These are phyloP conservation scores for Otolemur crassicaudatus DNA, from an alignment of 2,797 vertebrate species.

Conservation along the genomic window DNA sequence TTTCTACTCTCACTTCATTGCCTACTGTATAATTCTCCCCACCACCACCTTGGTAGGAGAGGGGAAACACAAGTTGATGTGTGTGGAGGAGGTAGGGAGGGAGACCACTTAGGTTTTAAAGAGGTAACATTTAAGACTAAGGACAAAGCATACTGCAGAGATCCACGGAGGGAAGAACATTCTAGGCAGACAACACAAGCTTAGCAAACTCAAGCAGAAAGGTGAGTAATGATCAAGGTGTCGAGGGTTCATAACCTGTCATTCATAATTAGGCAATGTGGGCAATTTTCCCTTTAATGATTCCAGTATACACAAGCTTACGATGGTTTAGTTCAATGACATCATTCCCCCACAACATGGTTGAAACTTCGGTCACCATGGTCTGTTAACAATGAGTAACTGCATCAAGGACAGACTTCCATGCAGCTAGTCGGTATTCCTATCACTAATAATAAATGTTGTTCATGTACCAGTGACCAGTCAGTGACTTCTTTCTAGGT, in stretches of 20 bases:
- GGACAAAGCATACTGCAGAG: background rate
- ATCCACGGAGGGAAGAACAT: background rate
- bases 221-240: background rate
- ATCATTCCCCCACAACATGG: background rate
- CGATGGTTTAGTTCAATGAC: background rate
- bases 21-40: background rate
- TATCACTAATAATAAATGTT: background rate
- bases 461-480: background rate
- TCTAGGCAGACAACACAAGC: background rate
- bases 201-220: slow-evolving; percentile 6
- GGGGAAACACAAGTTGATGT: background rate
- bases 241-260: background rate
- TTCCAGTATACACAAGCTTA: background rate
- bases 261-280: background rate
- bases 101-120: background rate
- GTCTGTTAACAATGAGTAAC: background rate
- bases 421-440: background rate
- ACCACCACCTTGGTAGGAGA: too few relatives aligned
- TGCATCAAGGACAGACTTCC: background rate
- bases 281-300: background rate
- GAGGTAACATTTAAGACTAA: background rate
- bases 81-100: background rate
- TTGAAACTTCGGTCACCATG: background rate
- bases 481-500: background rate
- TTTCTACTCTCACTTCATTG: background rate